Evolutionary conservation across 2,113 vertebrate species (phyloP).

Genomic region (Syngnathoides biaculeatus): DNA sequence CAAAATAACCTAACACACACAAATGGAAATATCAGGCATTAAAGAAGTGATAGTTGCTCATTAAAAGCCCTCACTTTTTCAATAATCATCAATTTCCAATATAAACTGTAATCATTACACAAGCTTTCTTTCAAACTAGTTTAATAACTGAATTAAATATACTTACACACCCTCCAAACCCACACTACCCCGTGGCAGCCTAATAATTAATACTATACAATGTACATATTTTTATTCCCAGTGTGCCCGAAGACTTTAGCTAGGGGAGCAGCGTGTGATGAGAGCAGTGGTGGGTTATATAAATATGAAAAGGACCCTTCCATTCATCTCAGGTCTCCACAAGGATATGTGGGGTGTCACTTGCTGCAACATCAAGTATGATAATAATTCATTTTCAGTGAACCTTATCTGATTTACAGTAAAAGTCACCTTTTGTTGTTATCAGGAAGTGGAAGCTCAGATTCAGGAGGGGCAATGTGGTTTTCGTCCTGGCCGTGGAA

Average conservation of each 20-base stretch:
- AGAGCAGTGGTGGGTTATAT: conserved; percentile 56
- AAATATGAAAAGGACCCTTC: conserved; percentile 55
- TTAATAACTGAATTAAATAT: conserved; percentile 35
- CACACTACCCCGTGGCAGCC: conserved; percentile 31
- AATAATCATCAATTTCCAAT: conserved; percentile 3
- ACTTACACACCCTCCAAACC: conserved; percentile 16
- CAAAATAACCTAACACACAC: neutral
- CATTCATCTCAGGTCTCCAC: conserved; percentile 40
- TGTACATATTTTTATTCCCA: conserved; percentile 55
- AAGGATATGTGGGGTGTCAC: conserved; percentile 43
- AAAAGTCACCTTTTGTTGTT: neutral
- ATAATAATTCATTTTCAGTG: conserved; percentile 9
- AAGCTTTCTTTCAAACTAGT: conserved; percentile 16
- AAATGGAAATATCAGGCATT: neutral
- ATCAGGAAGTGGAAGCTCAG: no score
- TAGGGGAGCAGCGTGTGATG: conserved; percentile 51
- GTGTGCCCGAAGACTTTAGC: conserved; percentile 40
- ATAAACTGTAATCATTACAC: conserved; percentile 7
- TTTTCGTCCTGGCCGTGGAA: no score
- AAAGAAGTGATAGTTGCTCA: neutral
- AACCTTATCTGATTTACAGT: neutral
- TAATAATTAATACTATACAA: conserved; percentile 64
- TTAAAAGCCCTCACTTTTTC: conserved; percentile 5
- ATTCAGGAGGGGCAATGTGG: no score
- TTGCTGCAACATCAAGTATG: conserved; percentile 34